These are phyloP conservation scores for Cyphomyrmex costatus DNA, from an alignment of 1,140 invertebrate genomes.

Conservation along the genomic window DNA sequence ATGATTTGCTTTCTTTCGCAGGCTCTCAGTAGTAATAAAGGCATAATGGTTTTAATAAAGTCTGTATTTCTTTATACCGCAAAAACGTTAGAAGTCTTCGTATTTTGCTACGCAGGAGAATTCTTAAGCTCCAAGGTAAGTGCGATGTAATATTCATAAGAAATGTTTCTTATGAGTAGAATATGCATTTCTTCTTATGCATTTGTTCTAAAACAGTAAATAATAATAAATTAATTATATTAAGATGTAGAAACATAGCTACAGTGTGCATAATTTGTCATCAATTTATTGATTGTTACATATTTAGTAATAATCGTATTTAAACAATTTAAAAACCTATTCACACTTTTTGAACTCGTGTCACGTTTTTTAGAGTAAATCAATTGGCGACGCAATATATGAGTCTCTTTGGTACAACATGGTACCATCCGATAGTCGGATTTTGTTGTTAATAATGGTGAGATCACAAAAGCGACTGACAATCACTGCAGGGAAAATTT, in stretches of 20 bases:
- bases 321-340: not conserved
- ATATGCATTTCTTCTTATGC: not conserved
- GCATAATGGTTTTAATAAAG: not conserved
- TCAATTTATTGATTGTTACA: not conserved
- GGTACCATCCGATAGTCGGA: constrained; percentile 3
- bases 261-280: not conserved
- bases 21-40: not conserved
- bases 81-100: constrained; percentile 53
- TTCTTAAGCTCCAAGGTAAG: constrained; percentile 55
- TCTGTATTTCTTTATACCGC: constrained; percentile 45
- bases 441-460: constrained; percentile 62
- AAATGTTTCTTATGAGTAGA: not conserved
- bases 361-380: constrained; percentile 47
- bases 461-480: constrained; percentile 64
- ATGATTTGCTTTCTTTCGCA: not conserved
- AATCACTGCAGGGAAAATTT: constrained; percentile 63
- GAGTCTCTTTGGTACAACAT: constrained; percentile 54
- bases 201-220: not conserved
- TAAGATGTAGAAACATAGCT: too few relatives aligned
- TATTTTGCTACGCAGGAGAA: constrained; percentile 66
- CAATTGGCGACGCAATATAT: constrained; percentile 47
- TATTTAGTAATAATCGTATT: not conserved
- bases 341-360: not conserved
- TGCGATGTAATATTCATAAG: too few relatives aligned
- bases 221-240: constrained; percentile 1